phyloP scores from a whole-genome alignment of 2,113 vertebrate genomes.

The Myodes glareolus region DNA sequence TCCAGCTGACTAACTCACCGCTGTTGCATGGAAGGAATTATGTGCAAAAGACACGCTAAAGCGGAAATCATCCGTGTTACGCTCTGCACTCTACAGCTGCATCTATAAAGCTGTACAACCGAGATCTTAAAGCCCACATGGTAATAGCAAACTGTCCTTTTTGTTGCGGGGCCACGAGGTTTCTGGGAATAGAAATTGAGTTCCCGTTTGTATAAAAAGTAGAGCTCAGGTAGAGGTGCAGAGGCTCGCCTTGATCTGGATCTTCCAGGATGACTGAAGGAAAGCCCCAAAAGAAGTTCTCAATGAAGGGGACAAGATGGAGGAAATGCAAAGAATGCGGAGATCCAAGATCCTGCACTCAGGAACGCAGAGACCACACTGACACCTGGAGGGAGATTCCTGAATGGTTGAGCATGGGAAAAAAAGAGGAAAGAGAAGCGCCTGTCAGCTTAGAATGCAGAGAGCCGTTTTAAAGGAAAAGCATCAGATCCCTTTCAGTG shows the following conservation, averaged over 20 bases:
- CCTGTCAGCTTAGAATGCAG: not conserved
- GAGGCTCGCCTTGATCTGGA: not conserved
- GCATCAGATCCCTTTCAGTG: not conserved
- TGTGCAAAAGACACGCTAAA: not conserved
- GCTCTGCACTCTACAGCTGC: not conserved
- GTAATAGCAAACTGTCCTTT: not conserved
- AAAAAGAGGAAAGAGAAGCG: not conserved
- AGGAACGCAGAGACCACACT: not conserved
- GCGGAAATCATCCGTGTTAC: conserved; percentile 7
- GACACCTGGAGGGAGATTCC: not conserved
- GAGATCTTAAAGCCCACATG: conserved; percentile 41
- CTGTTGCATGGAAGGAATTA: not conserved
- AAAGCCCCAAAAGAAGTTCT: not conserved
- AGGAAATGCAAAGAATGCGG: not conserved
- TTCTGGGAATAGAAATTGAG: not conserved
- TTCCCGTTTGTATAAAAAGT: not conserved
- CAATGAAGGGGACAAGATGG: not conserved
- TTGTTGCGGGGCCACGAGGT: too few species aligned
- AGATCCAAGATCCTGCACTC: not conserved
- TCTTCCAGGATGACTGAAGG: not conserved
- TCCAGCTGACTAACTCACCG: not conserved
- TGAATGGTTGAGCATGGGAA: not conserved
- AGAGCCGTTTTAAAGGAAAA: not conserved
- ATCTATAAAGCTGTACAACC: not conserved
- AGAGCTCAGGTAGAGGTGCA: not conserved